A percentile compares a stretch with the other conserved stretches of the same genome.
phyloP scores from a whole-genome alignment of 2,797 vertebrate species.

The Poecilia gillii region DNA sequence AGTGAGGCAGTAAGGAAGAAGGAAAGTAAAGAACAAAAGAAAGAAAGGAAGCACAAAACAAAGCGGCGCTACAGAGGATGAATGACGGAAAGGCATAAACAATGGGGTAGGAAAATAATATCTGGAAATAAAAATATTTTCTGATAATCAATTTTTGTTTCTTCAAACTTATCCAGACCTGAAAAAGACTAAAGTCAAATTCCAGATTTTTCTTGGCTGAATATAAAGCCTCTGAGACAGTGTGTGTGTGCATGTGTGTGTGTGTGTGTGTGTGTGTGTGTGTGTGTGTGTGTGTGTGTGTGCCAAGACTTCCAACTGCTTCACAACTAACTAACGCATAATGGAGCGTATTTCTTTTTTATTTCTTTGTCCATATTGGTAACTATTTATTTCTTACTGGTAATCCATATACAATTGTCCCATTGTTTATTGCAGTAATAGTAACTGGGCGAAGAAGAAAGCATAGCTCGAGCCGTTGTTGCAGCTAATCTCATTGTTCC shows the following conservation, averaged over 20 bases:
- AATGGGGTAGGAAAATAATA: background rate
- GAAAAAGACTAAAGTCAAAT: background rate
- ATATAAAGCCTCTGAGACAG: conserved; percentile 5
- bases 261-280: background rate
- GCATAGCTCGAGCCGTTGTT: conserved; percentile 57
- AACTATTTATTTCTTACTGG: conserved; percentile 34
- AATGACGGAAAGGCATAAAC: background rate
- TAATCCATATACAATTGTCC: conserved; percentile 61
- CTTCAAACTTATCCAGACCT: background rate
- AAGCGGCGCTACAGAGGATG: background rate
- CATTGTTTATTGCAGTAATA: conserved; percentile 56
- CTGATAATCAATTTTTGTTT: background rate
- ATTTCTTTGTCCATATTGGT: conserved; percentile 24
- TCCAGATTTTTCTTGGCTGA: background rate
- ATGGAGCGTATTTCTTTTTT: conserved; percentile 10
- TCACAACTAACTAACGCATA: conserved; percentile 27
- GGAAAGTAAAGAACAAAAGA: background rate
- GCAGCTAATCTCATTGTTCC: conserved; percentile 68
- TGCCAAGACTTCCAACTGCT: conserved; percentile 30
- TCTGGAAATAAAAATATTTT: background rate
- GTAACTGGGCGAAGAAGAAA: conserved; percentile 45
- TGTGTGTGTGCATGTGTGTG: background rate
- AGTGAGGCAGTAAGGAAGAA: background rate
- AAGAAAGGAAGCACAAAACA: background rate
- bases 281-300: background rate